Evolutionary conservation across 1,140 invertebrate genomes (phyloP).

Genomic region (Caerostris darwini): DNA sequence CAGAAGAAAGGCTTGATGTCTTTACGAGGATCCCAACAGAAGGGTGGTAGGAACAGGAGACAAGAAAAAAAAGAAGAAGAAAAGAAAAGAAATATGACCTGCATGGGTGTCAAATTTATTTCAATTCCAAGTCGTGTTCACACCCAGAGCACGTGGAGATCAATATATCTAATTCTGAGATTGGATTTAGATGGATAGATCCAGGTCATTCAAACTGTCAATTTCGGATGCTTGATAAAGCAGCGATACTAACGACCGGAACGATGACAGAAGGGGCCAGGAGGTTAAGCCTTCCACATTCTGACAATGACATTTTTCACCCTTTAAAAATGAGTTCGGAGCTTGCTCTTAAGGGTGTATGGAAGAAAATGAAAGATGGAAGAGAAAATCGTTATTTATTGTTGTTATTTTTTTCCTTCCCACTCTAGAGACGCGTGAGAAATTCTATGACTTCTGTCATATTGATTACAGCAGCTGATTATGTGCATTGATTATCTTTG

Average conservation of each 20-base stretch:
- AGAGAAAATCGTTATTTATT: too few species aligned
- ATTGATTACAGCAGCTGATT: too few species aligned
- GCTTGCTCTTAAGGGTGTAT: background rate
- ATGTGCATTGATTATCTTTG: too few species aligned
- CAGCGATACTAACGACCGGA: background rate
- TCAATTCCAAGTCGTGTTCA: slow-evolving; percentile 32
- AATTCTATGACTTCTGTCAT: too few species aligned
- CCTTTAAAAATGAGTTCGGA: slow-evolving; percentile 8
- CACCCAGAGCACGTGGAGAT: slow-evolving; percentile 27
- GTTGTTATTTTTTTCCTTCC: too few species aligned
- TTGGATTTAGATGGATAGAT: slow-evolving; percentile 28
- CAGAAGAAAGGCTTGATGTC: slow-evolving; percentile 32
- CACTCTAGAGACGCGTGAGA: too few species aligned
- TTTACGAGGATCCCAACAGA: background rate
- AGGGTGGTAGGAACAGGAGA: too few species aligned
- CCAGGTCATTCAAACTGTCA: slow-evolving; percentile 19
- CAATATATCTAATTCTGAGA: slow-evolving; percentile 30
- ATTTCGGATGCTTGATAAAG: slow-evolving; percentile 8
- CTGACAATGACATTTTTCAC: slow-evolving; percentile 22
- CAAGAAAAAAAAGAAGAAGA: too few species aligned
- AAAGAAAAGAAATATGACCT: slow-evolving; percentile 10
- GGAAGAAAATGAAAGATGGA: too few species aligned
- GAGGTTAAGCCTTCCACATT: background rate
- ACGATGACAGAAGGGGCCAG: background rate
- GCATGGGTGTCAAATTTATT: slow-evolving; percentile 40